Base-by-base conservation (phyloP, 2,113 vertebrate genomes). In the Sphyrna mokarran region DNA sequence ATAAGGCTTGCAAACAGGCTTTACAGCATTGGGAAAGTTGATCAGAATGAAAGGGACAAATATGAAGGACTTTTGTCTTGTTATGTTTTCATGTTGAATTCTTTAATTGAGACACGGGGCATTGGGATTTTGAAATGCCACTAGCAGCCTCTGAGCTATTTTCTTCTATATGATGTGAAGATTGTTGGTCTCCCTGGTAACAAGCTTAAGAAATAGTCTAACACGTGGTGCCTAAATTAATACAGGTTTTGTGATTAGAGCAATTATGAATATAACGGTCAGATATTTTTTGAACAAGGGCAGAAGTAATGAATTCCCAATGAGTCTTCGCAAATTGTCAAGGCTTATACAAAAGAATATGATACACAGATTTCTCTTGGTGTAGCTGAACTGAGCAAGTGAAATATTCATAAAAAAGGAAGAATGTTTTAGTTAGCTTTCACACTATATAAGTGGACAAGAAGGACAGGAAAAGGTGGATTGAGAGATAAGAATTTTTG, bases 161-260 rank as follows among this genome's bases (percentile, higher is more conserved):
- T 63, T 91, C 16, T 87, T 54, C 43, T 48, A 54, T 23, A 87
- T 54, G 43, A 54, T 54, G 29, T 18, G 29, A 91, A n/a, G 29
- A 63, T 91, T 91, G 87, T 91, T 91, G 87, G 58, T 91, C 87
- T 91, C 87, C 58, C 54, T 91, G 87, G 87, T 61, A 91, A 91
- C 87, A 91, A 8, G 58, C 29, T 61, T 61, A 91, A 63, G 87
- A 91, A 29, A 7, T 91, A 63, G 58, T 91, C 61, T 66, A 68
- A 22, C 33, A 93, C 33, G n/a, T 22, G 61, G 61, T 93, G 37
- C 40, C n/a, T 58, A 93, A 93, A 93, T 93, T 37, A 66, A 93
- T 93, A 93, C 61, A 93, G 58, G 18, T 33, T 93, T 68, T 93
- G 89, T 18, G n/a, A 93, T 93, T 66, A 68, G 61, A 22, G 61